phyloP scores from a whole-genome alignment of 2,888 invertebrate genomes.

The Pterobdella sp. region DNA sequence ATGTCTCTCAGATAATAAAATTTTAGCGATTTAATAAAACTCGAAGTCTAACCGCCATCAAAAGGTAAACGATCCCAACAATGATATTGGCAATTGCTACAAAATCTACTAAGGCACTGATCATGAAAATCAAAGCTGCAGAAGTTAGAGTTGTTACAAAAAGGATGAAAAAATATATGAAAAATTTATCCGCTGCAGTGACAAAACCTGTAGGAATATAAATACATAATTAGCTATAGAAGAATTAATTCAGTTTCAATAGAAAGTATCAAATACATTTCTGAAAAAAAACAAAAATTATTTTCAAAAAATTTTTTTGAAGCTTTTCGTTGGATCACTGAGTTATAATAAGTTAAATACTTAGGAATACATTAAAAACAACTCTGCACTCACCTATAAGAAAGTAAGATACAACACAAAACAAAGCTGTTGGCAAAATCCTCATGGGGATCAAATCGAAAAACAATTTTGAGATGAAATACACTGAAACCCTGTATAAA shows the following conservation, averaged over 20 bases:
- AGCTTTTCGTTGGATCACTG: no score
- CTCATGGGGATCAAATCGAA: slow-evolving; percentile 35
- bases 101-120: slow-evolving; percentile 37
- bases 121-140: slow-evolving; percentile 45
- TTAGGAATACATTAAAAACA: no score
- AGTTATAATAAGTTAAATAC: no score
- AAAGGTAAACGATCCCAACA: slow-evolving; percentile 38
- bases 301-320: no score
- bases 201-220: slow-evolving; percentile 33
- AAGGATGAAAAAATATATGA: slow-evolving; percentile 45
- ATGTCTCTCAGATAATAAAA: neutral
- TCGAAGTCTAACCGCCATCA: slow-evolving; percentile 43
- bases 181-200: slow-evolving; percentile 42
- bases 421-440: slow-evolving; percentile 28
- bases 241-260: no score
- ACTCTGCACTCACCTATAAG: slow-evolving; percentile 30
- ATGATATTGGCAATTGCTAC: slow-evolving; percentile 41
- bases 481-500: slow-evolving; percentile 35
- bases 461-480: slow-evolving; percentile 35
- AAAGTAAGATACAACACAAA: slow-evolving; percentile 33
- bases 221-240: no score
- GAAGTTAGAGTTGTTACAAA: slow-evolving; percentile 46
- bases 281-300: no score
- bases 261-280: no score
- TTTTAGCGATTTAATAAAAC: neutral